Conservation (phyloP, 2,113 vertebrate genomes). For the Glareola pratincola region DNA sequence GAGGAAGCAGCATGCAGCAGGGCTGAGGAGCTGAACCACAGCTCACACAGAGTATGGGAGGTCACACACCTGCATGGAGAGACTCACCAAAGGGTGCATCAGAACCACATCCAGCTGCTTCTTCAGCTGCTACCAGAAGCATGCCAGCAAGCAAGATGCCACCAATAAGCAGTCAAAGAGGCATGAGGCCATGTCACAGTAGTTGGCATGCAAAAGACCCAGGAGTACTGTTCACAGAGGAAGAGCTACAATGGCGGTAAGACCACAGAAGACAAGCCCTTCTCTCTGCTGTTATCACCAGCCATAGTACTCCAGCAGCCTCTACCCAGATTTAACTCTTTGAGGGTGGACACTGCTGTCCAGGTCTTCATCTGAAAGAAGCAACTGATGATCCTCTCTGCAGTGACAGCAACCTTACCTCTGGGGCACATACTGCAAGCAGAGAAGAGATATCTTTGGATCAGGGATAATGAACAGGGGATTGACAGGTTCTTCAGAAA, state of each 20-base stretch:
- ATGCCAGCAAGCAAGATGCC: not conserved
- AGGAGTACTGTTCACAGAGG: not conserved
- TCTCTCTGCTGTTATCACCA: not conserved
- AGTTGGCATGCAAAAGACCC: not conserved
- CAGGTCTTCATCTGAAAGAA: not conserved
- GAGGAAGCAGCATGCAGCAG: not conserved
- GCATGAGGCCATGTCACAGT: accelerated
- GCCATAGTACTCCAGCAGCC: not conserved
- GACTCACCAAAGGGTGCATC: not conserved
- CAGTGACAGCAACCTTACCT: not conserved
- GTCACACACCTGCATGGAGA: not conserved
- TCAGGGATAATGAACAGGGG: not conserved
- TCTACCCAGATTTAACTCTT: not conserved
- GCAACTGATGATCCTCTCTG: not conserved
- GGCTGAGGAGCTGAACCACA: not conserved
- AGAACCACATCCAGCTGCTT: not conserved
- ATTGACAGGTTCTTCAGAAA: not conserved
- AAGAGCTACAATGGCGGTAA: not conserved
- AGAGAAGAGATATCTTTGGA: not conserved
- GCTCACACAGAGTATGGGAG: not conserved
- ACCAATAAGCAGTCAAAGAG: not conserved
- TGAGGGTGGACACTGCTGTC: not conserved
- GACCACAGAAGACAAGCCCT: not conserved
- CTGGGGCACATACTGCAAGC: not conserved
- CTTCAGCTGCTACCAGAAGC: not conserved